These are phyloP conservation scores for Naso thynnoides DNA, from an alignment of 2,797 vertebrate genomes.

Conservation along the genomic window DNA sequence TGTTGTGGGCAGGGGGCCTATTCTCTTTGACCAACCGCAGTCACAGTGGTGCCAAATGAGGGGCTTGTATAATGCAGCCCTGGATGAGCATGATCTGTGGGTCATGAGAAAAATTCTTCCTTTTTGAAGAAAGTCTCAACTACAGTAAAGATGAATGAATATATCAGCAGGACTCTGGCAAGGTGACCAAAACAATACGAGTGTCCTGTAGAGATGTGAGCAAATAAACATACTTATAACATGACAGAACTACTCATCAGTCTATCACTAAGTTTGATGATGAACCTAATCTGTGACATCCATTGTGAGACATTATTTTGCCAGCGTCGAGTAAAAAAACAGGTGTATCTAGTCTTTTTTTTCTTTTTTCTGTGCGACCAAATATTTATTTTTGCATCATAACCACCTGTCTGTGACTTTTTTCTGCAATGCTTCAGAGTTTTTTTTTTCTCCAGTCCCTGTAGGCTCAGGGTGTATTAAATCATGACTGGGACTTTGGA, in stretches of 20 bases:
- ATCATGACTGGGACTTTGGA: not conserved
- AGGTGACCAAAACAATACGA: constrained; percentile 11
- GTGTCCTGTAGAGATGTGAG: not conserved
- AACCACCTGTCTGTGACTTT: not conserved
- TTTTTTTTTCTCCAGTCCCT: not conserved
- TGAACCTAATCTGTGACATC: not conserved
- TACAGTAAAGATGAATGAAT: constrained; percentile 42
- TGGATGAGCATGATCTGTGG: constrained; percentile 46
- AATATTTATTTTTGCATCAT: not conserved
- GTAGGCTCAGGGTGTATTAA: not conserved
- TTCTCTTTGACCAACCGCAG: constrained; percentile 49
- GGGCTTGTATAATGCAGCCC: constrained; percentile 37
- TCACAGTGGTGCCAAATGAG: constrained; percentile 49
- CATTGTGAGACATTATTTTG: not conserved
- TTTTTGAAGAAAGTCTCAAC: constrained; percentile 13
- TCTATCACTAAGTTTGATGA: not conserved
- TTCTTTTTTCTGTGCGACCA: too few species aligned
- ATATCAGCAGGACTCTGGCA: constrained; percentile 24
- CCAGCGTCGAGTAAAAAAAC: not conserved
- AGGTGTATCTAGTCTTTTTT: not conserved
- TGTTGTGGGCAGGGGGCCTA: constrained; percentile 45
- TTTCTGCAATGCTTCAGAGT: not conserved
- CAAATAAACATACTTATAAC: constrained; percentile 9
- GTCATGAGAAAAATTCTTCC: constrained; percentile 61
- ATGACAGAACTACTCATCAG: not conserved